Evolutionary conservation across 2,113 vertebrate genomes (phyloP).

Genomic region (Laterallus jamaicensis): DNA sequence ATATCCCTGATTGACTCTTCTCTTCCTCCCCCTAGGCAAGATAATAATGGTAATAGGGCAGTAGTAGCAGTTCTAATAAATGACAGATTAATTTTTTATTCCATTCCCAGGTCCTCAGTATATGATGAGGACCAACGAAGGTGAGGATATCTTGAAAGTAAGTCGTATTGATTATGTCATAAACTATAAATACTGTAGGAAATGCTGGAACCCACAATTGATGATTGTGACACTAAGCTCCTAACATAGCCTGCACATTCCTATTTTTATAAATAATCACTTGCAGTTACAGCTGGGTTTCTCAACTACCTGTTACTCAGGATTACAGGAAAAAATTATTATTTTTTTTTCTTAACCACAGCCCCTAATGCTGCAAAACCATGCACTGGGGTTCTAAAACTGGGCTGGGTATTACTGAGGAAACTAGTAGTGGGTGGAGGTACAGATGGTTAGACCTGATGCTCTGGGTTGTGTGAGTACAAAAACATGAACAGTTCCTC

Average conservation of each 20-base stretch:
- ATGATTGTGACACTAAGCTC: background rate
- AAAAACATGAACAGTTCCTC: background rate
- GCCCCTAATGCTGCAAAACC: background rate
- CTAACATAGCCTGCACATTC: background rate
- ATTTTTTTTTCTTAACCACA: background rate
- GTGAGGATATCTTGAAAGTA: background rate
- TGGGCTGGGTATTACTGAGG: background rate
- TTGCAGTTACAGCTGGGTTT: background rate
- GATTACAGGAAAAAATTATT: background rate
- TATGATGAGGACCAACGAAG: background rate
- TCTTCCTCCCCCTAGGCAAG: background rate
- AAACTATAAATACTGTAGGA: background rate
- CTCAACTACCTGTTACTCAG: background rate
- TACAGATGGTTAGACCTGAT: background rate
- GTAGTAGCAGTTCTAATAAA: background rate
- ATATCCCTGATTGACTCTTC: background rate
- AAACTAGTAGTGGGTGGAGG: background rate
- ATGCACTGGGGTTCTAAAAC: background rate
- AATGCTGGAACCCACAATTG: background rate
- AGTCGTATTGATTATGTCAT: background rate
- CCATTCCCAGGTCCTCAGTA: background rate
- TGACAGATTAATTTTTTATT: background rate
- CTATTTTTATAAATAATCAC: background rate
- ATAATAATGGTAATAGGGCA: background rate
- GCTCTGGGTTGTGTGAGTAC: background rate